Percentiles rank a stretch among this genome's conserved stretches.
Evolutionary conservation across 2,113 vertebrate species (phyloP).

Genomic region (Sylvilagus bachmani): DNA sequence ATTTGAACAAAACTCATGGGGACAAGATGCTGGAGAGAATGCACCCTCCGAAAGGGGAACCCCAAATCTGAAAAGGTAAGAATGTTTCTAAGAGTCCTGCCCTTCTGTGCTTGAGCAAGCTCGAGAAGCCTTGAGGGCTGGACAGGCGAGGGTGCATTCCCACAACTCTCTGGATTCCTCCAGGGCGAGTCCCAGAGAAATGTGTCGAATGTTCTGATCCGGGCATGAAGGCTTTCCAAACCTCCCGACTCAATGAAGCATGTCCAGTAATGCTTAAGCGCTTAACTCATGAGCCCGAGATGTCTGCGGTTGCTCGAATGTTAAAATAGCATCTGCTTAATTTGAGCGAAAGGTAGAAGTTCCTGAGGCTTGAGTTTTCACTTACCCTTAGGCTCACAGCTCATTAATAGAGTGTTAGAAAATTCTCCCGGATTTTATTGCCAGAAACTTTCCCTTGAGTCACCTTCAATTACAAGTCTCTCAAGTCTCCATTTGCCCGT

Average conservation of each 20-base stretch:
- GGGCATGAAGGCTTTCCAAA: not conserved
- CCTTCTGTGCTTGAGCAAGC: not conserved
- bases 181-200: constrained; percentile 29
- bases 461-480: not conserved
- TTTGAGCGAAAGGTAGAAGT: constrained; percentile 52
- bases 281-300: not conserved
- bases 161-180: not conserved
- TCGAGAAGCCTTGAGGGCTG: not conserved
- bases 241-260: not conserved
- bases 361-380: constrained; percentile 57
- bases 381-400: constrained; percentile 14
- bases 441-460: not conserved
- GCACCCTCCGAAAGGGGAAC: constrained; percentile 40
- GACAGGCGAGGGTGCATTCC: not conserved
- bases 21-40: too few relatives aligned
- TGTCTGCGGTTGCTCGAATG: constrained; percentile 36
- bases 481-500: constrained; percentile 36
- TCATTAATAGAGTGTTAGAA: constrained; percentile 48
- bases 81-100: constrained; percentile 25
- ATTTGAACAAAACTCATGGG: constrained; percentile 79
- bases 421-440: constrained; percentile 25
- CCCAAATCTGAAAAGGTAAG: constrained; percentile 82
- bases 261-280: constrained; percentile 51
- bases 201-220: constrained; percentile 23
- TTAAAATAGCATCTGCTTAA: constrained; percentile 36